phyloP scores from a whole-genome alignment of 1,140 invertebrate species.

The Branchinecta lindahli region DNA sequence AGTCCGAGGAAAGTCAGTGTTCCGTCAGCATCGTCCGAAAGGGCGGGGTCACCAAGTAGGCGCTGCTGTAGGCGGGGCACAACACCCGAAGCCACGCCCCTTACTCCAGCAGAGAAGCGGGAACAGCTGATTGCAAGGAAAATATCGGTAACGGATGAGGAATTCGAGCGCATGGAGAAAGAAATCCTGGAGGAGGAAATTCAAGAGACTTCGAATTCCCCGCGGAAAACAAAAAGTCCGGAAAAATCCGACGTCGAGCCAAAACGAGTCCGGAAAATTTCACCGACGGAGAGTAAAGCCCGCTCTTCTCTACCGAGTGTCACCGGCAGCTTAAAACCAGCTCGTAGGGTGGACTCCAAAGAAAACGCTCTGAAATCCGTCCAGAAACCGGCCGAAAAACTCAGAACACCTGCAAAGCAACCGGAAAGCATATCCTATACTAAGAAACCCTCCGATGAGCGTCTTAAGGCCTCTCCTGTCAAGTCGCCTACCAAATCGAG shows the following conservation, averaged over 20 bases:
- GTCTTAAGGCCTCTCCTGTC: neutral
- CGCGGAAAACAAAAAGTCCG: neutral
- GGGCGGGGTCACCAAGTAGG: neutral
- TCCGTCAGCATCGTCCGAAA: neutral
- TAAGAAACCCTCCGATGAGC: neutral
- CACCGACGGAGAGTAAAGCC: neutral
- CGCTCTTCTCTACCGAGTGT: neutral
- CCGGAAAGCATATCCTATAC: neutral
- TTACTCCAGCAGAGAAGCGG: neutral
- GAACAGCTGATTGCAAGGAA: neutral
- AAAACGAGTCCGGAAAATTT: conserved; percentile 3
- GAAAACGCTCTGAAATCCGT: neutral
- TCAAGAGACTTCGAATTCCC: neutral
- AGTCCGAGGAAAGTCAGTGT: neutral
- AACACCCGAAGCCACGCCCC: neutral
- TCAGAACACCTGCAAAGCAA: neutral
- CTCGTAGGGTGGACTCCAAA: neutral
- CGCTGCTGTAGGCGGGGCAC: neutral
- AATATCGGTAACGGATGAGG: neutral
- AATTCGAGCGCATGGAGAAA: neutral
- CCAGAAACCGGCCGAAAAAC: neutral
- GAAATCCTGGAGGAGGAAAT: neutral
- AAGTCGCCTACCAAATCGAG: conserved; percentile 6
- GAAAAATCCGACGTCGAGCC: neutral
- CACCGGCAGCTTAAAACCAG: neutral